Base-by-base conservation (phyloP, 2,888 invertebrate genomes). In the Drosophila phalerata region DNA sequence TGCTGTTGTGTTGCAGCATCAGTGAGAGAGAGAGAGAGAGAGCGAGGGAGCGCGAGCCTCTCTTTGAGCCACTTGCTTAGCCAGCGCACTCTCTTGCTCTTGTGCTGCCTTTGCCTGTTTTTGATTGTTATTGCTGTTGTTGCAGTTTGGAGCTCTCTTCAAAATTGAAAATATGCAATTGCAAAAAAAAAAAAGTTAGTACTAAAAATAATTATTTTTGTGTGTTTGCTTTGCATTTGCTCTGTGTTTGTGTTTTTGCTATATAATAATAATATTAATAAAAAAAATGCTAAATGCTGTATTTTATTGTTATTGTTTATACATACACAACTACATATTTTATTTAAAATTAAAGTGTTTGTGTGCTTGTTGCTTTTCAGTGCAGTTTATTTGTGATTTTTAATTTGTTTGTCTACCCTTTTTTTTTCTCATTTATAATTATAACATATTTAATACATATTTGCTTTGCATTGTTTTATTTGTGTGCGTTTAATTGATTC, bases 161-260 rank as follows among this genome's bases (percentile, higher is more conserved):
- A 49, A 38, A 38, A 58, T 57, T 62, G 57, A 67, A 69, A 58
- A 58, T 62, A 60, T 64, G 69, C 69, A 74, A 53, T 61, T 69
- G 40, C 22, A 45, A 34, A n/a, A 45, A 53, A n/a, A 45, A 53
- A 65, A 72, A 77, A 60, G 69, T 77, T 77, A 73, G 73, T 77
- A 73, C 60, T 42, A 55, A 49, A 64, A 49, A 56, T 71, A 72
- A 71, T 65, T 58, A 43, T 56, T 61, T 37, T 10, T 47, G 37
- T 40, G 52, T 65, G 64, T 28, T 56, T 30, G 55, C 17, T 45
- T 52, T 61, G 55, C 42, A 32, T 67, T 25, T 66, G 9, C 17
- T 10, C 42, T 42, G 42, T 19, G 17, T 52, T 22, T 42, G 42
- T 42, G 17, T 52, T 56, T 52, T 56, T 52, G 28, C 40, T 37